Evolutionary conservation across 1,140 invertebrate genomes (phyloP).

Genomic region (Hycleus cichorii): DNA sequence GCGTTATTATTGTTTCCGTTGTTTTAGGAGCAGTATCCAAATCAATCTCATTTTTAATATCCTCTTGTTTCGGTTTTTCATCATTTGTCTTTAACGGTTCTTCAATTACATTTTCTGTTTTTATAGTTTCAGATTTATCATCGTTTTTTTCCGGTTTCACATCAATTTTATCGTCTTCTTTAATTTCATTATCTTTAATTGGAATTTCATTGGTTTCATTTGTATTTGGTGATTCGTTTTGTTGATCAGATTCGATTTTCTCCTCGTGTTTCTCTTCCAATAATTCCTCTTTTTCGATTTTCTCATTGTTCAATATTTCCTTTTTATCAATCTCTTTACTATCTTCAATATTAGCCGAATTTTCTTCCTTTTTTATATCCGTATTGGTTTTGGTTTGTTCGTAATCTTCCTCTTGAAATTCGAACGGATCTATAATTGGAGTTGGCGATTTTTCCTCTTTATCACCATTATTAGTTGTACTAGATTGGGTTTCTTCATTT

Average conservation of each 20-base stretch:
- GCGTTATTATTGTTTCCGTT: constrained; percentile 25
- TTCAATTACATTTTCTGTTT: constrained; percentile 7
- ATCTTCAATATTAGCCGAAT: neutral
- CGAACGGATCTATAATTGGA: constrained; percentile 44
- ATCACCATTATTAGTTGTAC: neutral
- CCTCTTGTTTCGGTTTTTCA: constrained; percentile 17
- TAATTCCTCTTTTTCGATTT: constrained; percentile 31
- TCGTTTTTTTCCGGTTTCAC: neutral
- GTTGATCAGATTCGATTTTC: constrained; percentile 25
- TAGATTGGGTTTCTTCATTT: constrained; percentile 7
- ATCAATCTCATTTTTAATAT: constrained; percentile 16
- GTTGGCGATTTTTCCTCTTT: constrained; percentile 37
- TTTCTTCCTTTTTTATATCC: neutral
- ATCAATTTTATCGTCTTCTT: constrained; percentile 25
- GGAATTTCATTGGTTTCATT: constrained; percentile 23
- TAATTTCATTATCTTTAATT: constrained; percentile 14
- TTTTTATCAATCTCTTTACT: constrained; percentile 14
- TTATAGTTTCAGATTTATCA: neutral
- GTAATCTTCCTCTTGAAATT: constrained; percentile 36
- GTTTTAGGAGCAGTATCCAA: constrained; percentile 14
- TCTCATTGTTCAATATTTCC: neutral
- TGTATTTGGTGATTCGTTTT: constrained; percentile 16
- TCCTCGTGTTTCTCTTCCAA: constrained; percentile 34
- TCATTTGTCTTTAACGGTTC: constrained; percentile 31
- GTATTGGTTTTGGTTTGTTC: neutral